A percentile compares a stretch with the other conserved stretches of the same genome.
phyloP scores from a whole-genome alignment of 2,888 invertebrate species.

The Watsonalla cultraria region DNA sequence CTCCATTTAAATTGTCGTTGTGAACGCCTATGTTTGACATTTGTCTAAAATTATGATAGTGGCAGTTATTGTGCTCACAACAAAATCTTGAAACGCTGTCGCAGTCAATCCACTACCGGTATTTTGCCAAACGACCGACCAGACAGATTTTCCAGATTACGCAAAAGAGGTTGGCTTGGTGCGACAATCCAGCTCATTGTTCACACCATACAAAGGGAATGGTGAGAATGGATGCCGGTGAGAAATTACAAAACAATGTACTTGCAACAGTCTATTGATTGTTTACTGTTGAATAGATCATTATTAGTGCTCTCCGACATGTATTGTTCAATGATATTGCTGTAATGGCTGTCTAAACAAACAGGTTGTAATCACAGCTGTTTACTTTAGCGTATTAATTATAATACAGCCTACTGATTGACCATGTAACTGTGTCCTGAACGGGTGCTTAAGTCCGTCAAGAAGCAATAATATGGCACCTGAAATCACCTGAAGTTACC shows the following conservation, averaged over 20 bases:
- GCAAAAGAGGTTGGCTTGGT: neutral
- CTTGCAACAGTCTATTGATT: neutral
- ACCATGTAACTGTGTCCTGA: constrained; percentile 3
- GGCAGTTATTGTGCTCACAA: too few relatives aligned
- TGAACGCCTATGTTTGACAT: too few relatives aligned
- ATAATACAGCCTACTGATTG: neutral
- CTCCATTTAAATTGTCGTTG: too few relatives aligned
- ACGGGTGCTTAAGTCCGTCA: neutral
- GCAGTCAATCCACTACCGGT: too few relatives aligned
- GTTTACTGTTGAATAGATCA: neutral
- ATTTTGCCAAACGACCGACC: too few relatives aligned
- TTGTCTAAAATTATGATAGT: too few relatives aligned
- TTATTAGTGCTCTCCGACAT: constrained; percentile 10
- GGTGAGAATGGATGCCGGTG: neutral
- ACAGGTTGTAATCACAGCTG: constrained; percentile 39
- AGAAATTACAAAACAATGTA: constrained; percentile 1
- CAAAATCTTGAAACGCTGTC: too few relatives aligned
- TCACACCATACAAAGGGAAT: neutral
- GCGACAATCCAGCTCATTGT: neutral
- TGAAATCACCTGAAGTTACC: constrained; percentile 4
- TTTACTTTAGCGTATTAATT: constrained; percentile 49
- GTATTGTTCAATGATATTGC: constrained; percentile 15
- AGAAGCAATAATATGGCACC: neutral
- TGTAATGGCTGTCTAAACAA: constrained; percentile 36
- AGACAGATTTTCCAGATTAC: too few relatives aligned